These are phyloP conservation scores for Sternotherus odoratus DNA, from an alignment of 2,797 vertebrate species.

Conservation along the genomic window DNA sequence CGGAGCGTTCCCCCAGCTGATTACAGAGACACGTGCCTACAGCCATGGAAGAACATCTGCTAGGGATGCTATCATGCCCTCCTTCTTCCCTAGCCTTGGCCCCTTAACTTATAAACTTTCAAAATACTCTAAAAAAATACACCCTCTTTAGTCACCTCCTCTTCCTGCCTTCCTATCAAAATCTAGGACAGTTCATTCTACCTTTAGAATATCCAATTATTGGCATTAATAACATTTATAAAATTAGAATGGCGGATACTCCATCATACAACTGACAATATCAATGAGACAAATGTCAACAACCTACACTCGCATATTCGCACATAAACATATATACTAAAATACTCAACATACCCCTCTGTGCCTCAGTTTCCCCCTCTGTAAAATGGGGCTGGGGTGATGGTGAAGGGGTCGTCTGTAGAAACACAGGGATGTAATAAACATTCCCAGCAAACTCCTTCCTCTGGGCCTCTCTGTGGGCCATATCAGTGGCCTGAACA, in stretches of 20 bases:
- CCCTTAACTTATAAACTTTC: slow-evolving; percentile 32
- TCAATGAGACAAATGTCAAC: no score
- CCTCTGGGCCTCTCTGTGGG: neutral
- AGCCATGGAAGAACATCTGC: slow-evolving; percentile 64
- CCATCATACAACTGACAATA: no score
- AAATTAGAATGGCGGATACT: no score
- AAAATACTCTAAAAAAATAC: no score
- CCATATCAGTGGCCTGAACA: neutral
- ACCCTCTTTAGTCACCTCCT: no score
- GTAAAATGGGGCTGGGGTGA: neutral
- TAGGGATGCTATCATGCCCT: neutral
- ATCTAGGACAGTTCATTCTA: no score
- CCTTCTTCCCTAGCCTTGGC: slow-evolving; percentile 33
- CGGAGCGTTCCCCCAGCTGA: slow-evolving; percentile 72
- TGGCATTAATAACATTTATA: no score
- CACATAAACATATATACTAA: no score
- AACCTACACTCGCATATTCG: no score
- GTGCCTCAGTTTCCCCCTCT: neutral
- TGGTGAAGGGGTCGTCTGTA: neutral
- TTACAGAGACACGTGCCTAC: slow-evolving; percentile 67
- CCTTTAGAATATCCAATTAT: no score
- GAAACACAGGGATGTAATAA: neutral
- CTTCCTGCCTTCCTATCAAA: no score
- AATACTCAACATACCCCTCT: neutral
- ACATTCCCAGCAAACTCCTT: neutral